Percentiles rank a stretch among this genome's conserved stretches.
Evolutionary conservation across 2,888 invertebrate species (phyloP).

Genomic region (Neoaliturus tenellus): DNA sequence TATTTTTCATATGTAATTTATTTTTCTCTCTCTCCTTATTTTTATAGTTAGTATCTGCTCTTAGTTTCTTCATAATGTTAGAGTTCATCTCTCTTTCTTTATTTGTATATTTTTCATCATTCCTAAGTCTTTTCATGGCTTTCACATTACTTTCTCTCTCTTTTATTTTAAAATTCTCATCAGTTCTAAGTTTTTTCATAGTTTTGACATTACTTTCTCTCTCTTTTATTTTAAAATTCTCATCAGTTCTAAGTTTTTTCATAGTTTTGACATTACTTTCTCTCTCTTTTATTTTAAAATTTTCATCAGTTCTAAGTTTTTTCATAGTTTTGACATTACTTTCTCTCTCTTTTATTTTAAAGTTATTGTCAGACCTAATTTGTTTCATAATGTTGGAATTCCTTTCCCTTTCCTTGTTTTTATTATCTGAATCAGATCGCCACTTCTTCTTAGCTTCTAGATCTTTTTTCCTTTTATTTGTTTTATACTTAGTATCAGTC

Average conservation of each 20-base stretch:
- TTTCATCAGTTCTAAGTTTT: background rate
- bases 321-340: background rate
- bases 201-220: background rate
- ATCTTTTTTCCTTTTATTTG: background rate
- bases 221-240: background rate
- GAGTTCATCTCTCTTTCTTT: background rate
- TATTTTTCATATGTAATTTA: background rate
- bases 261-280: background rate
- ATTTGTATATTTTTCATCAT: background rate
- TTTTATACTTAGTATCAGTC: background rate
- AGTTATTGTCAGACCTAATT: background rate
- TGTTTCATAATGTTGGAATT: too few relatives aligned
- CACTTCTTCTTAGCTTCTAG: background rate
- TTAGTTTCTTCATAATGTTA: background rate
- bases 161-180: background rate
- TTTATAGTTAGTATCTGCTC: background rate
- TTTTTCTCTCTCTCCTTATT: background rate
- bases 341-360: background rate
- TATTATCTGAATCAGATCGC: too few relatives aligned
- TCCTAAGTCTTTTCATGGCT: background rate
- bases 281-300: background rate
- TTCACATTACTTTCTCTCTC: background rate
- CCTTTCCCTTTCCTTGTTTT: too few relatives aligned
- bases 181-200: background rate
- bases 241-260: background rate